A percentile compares a stretch with the other conserved stretches of the same genome.
Conservation (phyloP, 2,797 vertebrate species). For the Centropyge bicolor region DNA sequence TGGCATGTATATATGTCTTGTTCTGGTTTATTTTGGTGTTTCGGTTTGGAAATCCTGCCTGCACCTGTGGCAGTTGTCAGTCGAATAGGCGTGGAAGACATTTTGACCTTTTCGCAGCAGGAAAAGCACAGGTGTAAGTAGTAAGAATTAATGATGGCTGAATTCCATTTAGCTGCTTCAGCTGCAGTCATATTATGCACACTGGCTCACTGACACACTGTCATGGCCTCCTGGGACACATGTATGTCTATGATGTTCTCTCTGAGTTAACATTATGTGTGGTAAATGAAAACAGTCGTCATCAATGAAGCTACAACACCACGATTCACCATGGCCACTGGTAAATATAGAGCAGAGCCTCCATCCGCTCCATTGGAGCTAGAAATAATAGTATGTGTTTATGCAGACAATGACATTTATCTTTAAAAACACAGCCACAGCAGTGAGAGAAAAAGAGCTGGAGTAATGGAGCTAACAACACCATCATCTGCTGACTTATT, state of each 20-base stretch:
- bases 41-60: constrained; percentile 11
- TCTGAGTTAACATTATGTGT: background rate
- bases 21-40: constrained; percentile 30
- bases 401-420: background rate
- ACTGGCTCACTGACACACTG: background rate
- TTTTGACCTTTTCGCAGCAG: constrained; percentile 11
- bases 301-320: background rate
- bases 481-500: too few species aligned
- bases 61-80: constrained; percentile 35
- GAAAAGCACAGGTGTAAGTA: too few species aligned
- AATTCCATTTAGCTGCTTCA: constrained; percentile 5
- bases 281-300: background rate
- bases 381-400: background rate
- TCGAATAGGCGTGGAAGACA: background rate
- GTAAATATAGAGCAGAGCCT: background rate
- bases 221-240: background rate
- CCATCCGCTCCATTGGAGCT: background rate
- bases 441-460: background rate
- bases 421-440: background rate
- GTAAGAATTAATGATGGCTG: too few species aligned
- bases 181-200: constrained; percentile 2
- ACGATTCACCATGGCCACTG: background rate
- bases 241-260: background rate
- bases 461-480: background rate
- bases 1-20: constrained; percentile 20